Evolutionary conservation across 2,113 vertebrate species (phyloP).

Genomic region (Caranx melampygus): DNA sequence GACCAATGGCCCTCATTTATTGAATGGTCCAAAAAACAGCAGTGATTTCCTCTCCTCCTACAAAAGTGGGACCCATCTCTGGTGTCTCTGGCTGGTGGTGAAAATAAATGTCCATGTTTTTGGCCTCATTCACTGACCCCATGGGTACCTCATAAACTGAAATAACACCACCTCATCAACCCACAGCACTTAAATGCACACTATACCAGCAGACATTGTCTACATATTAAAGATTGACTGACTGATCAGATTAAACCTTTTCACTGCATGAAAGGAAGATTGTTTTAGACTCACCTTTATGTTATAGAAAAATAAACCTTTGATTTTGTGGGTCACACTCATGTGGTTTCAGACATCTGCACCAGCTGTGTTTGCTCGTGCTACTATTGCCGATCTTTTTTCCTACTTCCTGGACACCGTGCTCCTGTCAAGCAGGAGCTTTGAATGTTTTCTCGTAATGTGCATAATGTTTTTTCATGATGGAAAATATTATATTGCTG

Average conservation of each 20-base stretch:
- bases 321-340: slow-evolving; percentile 3
- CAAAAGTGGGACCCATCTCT: slow-evolving; percentile 42
- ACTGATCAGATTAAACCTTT: slow-evolving; percentile 17
- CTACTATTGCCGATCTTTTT: slow-evolving; percentile 28
- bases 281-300: slow-evolving; percentile 21
- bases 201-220: slow-evolving; percentile 22
- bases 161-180: slow-evolving; percentile 35
- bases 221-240: slow-evolving; percentile 17
- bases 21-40: slow-evolving; percentile 27
- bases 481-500: slow-evolving; percentile 13
- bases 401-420: background rate
- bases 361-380: slow-evolving; percentile 5
- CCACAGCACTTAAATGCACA: slow-evolving; percentile 6
- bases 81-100: slow-evolving; percentile 9
- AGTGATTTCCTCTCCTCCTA: slow-evolving; percentile 47
- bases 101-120: slow-evolving; percentile 42
- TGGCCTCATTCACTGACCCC: slow-evolving; percentile 25
- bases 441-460: slow-evolving; percentile 18
- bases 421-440: slow-evolving; percentile 9
- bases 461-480: slow-evolving; percentile 22
- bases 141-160: slow-evolving; percentile 26
- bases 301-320: slow-evolving; percentile 38
- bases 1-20: slow-evolving; percentile 58
- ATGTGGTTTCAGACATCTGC: slow-evolving; percentile 17
- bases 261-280: slow-evolving; percentile 19